Evolutionary conservation across 2,888 invertebrate species (phyloP).

Genomic region (Sphaerophoria rueppellii): DNA sequence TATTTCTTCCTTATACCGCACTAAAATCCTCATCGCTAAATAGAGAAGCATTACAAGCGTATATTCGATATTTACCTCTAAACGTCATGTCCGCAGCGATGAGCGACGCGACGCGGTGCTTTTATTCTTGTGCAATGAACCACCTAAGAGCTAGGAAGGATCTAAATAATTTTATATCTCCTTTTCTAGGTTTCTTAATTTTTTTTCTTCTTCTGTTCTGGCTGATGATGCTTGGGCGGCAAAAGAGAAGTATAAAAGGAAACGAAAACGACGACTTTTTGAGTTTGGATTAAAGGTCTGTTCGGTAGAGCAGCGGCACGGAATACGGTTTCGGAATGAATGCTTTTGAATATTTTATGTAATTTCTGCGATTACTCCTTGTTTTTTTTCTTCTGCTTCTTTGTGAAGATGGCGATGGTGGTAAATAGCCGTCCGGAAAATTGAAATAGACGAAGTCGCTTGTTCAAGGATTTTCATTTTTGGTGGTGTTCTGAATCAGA

Average conservation of each 20-base stretch:
- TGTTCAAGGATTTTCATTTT: no score
- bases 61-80: not conserved
- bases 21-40: constrained; percentile 7
- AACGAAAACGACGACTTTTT: constrained; percentile 16
- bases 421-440: not conserved
- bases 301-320: not conserved
- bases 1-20: not conserved
- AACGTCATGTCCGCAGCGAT: not conserved
- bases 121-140: constrained; percentile 8
- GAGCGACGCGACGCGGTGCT: constrained; percentile 25
- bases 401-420: not conserved
- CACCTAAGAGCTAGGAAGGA: constrained; percentile 29
- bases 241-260: not conserved
- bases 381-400: not conserved
- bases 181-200: constrained; percentile 26
- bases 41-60: constrained; percentile 3
- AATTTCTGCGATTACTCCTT: constrained; percentile 71
- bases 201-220: constrained; percentile 3
- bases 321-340: constrained; percentile 53
- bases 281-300: constrained; percentile 5
- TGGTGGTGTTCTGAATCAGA: no score
- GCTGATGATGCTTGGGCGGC: no score
- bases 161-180: constrained; percentile 44
- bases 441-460: not conserved
- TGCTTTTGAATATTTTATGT: constrained; percentile 72